These are phyloP conservation scores for Nansenia antarctica DNA, from an alignment of 2,113 vertebrate genomes.

Conservation along the genomic window DNA sequence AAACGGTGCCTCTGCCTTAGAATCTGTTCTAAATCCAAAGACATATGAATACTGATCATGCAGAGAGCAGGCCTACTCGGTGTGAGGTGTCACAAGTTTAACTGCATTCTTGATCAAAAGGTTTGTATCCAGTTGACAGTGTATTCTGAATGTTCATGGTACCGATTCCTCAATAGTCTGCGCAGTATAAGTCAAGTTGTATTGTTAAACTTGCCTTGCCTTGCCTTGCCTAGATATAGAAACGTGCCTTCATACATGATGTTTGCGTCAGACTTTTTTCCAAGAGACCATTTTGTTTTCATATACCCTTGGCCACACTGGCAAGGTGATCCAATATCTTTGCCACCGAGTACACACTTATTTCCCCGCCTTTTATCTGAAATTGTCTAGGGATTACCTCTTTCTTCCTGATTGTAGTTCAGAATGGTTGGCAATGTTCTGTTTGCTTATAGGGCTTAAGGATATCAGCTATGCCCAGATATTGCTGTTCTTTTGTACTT, in stretches of 20 bases:
- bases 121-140: too few species aligned
- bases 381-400: conserved; percentile 13
- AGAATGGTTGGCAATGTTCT: conserved; percentile 18
- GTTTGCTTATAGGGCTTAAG: conserved; percentile 14
- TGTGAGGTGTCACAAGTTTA: too few species aligned
- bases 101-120: too few species aligned
- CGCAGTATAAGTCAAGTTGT: too few species aligned
- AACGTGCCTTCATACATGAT: too few species aligned
- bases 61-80: background rate
- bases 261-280: background rate
- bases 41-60: background rate
- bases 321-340: background rate
- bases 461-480: conserved; percentile 9
- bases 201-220: too few species aligned
- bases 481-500: background rate
- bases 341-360: background rate
- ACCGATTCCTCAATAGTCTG: too few species aligned
- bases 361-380: background rate
- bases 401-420: conserved; percentile 12
- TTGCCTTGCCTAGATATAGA: too few species aligned
- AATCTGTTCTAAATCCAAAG: background rate
- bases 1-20: background rate
- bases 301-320: background rate
- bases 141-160: too few species aligned
- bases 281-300: background rate